Conservation (phyloP, 1,140 invertebrate genomes). For the Drosophila nannoptera region DNA sequence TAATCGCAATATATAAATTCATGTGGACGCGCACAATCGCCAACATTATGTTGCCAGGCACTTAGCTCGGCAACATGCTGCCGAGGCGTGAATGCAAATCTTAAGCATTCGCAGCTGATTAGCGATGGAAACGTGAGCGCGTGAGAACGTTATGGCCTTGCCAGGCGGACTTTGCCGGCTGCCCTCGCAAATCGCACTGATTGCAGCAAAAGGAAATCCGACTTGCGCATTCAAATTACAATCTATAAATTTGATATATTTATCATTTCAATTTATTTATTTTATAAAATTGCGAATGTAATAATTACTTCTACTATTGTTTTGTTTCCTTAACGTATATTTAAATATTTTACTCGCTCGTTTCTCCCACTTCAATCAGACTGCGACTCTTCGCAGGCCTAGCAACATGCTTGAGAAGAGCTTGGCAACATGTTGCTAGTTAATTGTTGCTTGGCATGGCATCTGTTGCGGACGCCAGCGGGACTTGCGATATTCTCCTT, state of each 20-base stretch:
- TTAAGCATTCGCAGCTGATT: constrained; percentile 14
- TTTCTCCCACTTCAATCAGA: neutral
- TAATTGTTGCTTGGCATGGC: constrained; percentile 42
- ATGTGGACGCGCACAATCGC: constrained; percentile 36
- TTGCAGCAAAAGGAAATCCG: neutral
- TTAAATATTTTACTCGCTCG: neutral
- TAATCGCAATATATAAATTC: constrained; percentile 51
- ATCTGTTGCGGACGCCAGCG: constrained; percentile 11
- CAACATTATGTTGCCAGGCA: constrained; percentile 53
- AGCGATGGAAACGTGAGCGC: neutral
- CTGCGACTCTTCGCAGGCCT: neutral
- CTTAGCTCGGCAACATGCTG: constrained; percentile 47
- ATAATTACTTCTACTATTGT: too few species aligned
- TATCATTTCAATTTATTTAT: neutral
- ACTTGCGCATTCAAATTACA: too few species aligned
- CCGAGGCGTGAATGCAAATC: constrained; percentile 47
- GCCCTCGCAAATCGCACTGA: too few species aligned
- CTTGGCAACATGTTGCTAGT: constrained; percentile 25
- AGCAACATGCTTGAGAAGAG: constrained; percentile 12
- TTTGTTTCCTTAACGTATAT: neutral
- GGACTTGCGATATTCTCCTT: constrained; percentile 16
- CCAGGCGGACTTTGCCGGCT: neutral
- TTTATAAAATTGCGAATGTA: too few species aligned
- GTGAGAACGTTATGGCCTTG: constrained; percentile 8
- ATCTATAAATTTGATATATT: too few species aligned